These are phyloP conservation scores for Meda fulgida DNA, from an alignment of 2,797 vertebrate genomes.

Conservation along the genomic window DNA sequence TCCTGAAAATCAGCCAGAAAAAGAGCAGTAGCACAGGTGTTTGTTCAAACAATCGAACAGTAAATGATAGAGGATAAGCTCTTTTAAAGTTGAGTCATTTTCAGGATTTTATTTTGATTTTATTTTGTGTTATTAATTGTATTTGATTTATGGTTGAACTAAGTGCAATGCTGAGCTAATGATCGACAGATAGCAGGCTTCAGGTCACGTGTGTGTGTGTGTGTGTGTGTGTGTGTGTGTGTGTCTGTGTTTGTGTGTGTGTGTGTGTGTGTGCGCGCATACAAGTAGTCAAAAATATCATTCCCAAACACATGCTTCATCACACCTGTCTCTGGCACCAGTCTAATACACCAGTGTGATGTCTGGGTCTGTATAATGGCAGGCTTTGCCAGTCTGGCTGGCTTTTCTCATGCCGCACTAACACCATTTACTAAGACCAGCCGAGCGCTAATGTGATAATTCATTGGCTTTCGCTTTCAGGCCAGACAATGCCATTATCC, in stretches of 20 bases:
- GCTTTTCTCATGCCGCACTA: slow-evolving; percentile 32
- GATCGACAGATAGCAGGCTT: neutral
- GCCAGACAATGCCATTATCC: slow-evolving; percentile 28
- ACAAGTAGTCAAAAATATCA: slow-evolving; percentile 23
- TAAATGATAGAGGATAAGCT: neutral
- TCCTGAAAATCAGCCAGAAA: neutral
- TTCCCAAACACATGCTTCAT: slow-evolving; percentile 20
- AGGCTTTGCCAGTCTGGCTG: slow-evolving; percentile 31
- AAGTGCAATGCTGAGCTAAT: neutral
- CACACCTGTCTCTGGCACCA: slow-evolving; percentile 40
- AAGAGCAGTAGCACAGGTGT: neutral
- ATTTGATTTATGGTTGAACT: neutral
- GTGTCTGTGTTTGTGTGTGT: neutral
- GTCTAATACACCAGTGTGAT: slow-evolving; percentile 47
- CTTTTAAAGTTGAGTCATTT: neutral
- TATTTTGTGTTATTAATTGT: neutral
- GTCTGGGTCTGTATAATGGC: slow-evolving; percentile 36
- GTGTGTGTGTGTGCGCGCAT: neutral
- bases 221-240: neutral
- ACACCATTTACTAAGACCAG: slow-evolving; percentile 39
- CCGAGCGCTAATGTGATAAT: slow-evolving; percentile 3
- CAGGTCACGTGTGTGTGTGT: neutral
- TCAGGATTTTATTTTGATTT: neutral
- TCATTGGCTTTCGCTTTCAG: slow-evolving; percentile 18
- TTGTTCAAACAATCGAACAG: neutral